phyloP scores from a whole-genome alignment of 2,797 vertebrate genomes.

The Cercopithecus hamlyni region DNA sequence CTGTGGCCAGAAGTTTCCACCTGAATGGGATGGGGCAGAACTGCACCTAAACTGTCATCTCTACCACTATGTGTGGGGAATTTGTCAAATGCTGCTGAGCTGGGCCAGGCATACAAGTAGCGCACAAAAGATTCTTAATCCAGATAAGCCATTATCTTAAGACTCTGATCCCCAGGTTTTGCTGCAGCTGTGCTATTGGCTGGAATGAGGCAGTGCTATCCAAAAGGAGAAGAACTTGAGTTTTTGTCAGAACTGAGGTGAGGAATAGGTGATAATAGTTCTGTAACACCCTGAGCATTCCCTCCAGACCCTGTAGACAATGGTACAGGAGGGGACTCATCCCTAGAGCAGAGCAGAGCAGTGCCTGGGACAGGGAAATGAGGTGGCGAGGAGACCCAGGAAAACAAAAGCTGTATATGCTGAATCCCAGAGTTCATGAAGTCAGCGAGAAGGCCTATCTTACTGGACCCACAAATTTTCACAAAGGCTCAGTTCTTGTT shows the following conservation, averaged over 20 bases:
- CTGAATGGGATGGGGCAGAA: too few species aligned
- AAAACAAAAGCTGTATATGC: neutral
- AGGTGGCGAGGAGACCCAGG: neutral
- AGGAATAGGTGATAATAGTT: neutral
- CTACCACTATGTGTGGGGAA: rapidly evolving
- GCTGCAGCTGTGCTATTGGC: neutral
- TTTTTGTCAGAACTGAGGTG: neutral
- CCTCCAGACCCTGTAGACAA: neutral
- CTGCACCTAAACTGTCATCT: neutral
- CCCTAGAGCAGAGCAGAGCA: neutral
- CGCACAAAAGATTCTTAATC: neutral
- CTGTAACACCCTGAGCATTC: neutral
- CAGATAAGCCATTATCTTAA: neutral
- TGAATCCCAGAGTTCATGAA: neutral
- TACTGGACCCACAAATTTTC: neutral
- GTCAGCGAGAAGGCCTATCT: neutral
- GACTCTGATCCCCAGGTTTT: neutral
- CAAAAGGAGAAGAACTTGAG: neutral
- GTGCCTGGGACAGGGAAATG: neutral
- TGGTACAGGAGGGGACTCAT: neutral
- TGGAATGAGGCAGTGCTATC: neutral
- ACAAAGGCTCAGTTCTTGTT: neutral
- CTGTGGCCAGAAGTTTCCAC: neutral
- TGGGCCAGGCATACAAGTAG: neutral
- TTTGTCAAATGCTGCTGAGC: too few species aligned